Evolutionary conservation across 2,888 invertebrate species (phyloP), one percentile per base, ranked within the genome.

Genomic region (Rhamphomyia laevipes): DNA sequence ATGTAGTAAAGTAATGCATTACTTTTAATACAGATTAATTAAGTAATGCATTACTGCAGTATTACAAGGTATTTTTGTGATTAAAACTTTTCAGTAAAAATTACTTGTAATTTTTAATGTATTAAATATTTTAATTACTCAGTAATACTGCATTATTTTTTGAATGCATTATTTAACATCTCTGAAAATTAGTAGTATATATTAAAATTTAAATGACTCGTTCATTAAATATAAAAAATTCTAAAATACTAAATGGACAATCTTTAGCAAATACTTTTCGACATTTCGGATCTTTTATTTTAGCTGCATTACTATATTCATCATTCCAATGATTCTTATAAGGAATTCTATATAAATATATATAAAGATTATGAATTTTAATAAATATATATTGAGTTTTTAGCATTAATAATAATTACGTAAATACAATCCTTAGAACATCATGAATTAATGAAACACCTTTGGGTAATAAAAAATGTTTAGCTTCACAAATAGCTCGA

Each of bases 401-500:
- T 12, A 21, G 3, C 5, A 38, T 21, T 10, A 41, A 18, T 10
- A 10, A 15, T 7, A 5, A 2, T 64, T 62, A 84, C 84, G 74
- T 75, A 55, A 84, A 77, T 57, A 83, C 64, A 30, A 77, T 73
- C 55, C 77, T 72, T 37, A 84, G 59, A 44, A 82, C 63, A 62
- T 84, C 82, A 53, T 80, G 80, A 46, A 82, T 73, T 44, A 84
- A 69, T 1, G 80, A 81, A 57, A 72, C 72, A 23, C 79, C 78
- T 21, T 73, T 74, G 1, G 75, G 69, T 18, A 74, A 74, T 21
- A 81, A 63, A 54, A 73, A 68, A 41, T 66, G 64, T 53, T 71
- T 73, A 1, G 78, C 74, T 59, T 84, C 84, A 59, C 85, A 85
- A 56, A 84, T 77, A 51, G 79, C 76, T 57, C 79, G 73, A 52